These are phyloP conservation scores for Gavialis gangeticus DNA, from an alignment of 2,113 vertebrate species.

Conservation along the genomic window DNA sequence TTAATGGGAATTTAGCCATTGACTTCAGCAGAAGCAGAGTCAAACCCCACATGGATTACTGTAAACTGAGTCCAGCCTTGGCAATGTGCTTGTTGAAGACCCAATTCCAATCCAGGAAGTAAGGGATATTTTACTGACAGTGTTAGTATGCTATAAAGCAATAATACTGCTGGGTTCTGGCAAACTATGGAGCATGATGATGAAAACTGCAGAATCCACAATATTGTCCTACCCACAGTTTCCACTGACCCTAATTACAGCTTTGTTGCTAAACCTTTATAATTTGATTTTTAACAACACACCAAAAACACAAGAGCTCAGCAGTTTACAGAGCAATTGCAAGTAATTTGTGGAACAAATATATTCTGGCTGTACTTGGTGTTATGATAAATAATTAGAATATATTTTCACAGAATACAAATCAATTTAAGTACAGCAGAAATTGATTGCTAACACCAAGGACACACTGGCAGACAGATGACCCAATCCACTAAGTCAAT, in stretches of 20 bases:
- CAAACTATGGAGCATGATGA: constrained; percentile 29
- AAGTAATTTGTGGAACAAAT: constrained; percentile 52
- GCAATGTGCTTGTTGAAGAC: neutral
- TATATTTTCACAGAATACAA: neutral
- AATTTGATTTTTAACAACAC: constrained; percentile 63
- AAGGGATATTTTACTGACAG: constrained; percentile 28
- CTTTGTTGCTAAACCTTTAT: constrained; percentile 60
- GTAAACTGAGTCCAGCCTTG: neutral
- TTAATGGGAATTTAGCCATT: neutral
- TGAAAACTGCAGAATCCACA: constrained; percentile 55
- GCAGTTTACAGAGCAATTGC: constrained; percentile 33
- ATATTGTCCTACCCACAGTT: constrained; percentile 34
- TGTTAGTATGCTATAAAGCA: neutral
- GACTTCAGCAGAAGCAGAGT: neutral
- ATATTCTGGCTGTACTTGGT: constrained; percentile 12
- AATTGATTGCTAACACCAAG: neutral
- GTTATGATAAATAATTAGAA: constrained; percentile 29
- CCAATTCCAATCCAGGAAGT: neutral
- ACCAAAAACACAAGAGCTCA: constrained; percentile 53
- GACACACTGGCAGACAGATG: neutral
- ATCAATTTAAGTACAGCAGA: neutral
- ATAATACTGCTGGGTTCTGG: constrained; percentile 17
- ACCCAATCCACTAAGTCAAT: neutral
- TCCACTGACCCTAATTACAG: constrained; percentile 60
- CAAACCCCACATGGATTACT: neutral